These are phyloP conservation scores for Ia io DNA, from an alignment of 2,113 vertebrate genomes.

Conservation along the genomic window DNA sequence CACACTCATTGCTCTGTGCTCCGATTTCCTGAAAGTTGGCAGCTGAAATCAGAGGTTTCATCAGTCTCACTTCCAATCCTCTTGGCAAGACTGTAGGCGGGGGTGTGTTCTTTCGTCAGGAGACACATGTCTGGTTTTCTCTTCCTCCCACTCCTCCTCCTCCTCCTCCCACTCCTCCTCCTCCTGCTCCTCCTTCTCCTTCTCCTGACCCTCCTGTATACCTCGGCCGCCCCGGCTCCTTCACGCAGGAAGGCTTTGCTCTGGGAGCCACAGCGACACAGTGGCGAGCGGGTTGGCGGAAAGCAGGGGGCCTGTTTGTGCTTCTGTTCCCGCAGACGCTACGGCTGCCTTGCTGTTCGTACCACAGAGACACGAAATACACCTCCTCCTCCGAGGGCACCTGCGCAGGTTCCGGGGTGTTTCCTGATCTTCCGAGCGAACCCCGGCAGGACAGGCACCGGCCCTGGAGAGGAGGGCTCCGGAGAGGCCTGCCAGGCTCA, in stretches of 20 bases:
- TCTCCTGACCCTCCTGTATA: neutral
- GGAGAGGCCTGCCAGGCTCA: conserved; percentile 87
- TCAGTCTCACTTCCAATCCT: neutral
- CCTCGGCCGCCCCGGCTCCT: neutral
- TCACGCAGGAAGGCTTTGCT: neutral
- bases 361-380: no score
- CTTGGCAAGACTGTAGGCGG: neutral
- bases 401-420: conserved; percentile 89
- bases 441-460: conserved; percentile 73
- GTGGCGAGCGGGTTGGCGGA: neutral
- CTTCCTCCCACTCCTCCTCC: neutral
- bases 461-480: conserved; percentile 84
- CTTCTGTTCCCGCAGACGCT: neutral
- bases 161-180: no score
- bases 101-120: neutral
- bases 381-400: conserved; percentile 81
- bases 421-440: conserved; percentile 85
- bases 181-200: neutral
- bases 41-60: neutral
- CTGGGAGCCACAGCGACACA: neutral
- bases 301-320: neutral
- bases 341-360: neutral
- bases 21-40: neutral
- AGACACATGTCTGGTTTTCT: neutral
- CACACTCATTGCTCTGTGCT: neutral